These are phyloP conservation scores for Protonemura montana DNA, from an alignment of 2,888 invertebrate species.

Conservation along the genomic window DNA sequence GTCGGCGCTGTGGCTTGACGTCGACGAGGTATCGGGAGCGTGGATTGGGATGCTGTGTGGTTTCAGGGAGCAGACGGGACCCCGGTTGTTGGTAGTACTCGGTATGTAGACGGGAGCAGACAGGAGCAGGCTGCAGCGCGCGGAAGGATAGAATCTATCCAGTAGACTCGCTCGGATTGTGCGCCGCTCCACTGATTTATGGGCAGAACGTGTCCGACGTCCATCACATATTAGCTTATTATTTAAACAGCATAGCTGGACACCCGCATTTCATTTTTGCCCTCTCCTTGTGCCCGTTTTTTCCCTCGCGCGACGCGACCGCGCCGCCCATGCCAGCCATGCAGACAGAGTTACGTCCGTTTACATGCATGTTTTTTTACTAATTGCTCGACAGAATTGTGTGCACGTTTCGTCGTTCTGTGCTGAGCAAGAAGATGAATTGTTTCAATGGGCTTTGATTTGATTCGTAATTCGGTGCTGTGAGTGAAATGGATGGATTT, in stretches of 20 bases:
- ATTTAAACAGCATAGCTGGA: conserved; percentile 1
- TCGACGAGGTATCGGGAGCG: neutral
- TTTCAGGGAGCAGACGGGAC: neutral
- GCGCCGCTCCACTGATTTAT: conserved; percentile 4
- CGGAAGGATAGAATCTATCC: neutral
- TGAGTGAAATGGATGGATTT: conserved; percentile 7
- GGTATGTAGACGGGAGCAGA: neutral
- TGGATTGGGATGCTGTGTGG: too few relatives aligned
- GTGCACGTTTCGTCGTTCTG: neutral
- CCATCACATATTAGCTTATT: conserved; percentile 16
- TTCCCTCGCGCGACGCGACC: neutral
- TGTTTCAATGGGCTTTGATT: conserved; percentile 4
- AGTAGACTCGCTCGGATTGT: neutral
- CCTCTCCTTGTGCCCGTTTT: neutral
- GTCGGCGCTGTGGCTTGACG: neutral
- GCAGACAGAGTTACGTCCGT: neutral
- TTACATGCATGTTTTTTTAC: conserved; percentile 7
- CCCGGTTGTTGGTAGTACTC: too few relatives aligned
- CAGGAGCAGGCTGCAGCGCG: too few relatives aligned
- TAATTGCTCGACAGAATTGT: neutral
- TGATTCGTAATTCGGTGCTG: neutral
- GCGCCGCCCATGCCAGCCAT: neutral
- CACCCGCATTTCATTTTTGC: neutral
- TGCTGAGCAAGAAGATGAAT: neutral
- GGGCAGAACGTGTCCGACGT: conserved; percentile 15